phyloP scores from a whole-genome alignment of 23 tunicate genomes.

The Clavelina lepadiformis region DNA sequence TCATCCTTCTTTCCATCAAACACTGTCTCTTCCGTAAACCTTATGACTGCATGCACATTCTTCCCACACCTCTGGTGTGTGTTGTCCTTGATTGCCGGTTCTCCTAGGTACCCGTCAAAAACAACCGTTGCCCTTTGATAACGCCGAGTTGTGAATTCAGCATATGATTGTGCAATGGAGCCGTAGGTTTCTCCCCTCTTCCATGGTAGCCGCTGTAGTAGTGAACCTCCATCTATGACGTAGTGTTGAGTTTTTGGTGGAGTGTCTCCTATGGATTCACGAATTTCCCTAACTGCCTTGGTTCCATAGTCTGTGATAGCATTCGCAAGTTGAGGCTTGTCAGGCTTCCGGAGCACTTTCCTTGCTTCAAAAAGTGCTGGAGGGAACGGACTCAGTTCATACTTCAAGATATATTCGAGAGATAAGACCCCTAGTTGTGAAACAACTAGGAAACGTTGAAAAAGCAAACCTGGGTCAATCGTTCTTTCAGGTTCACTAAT shows the following conservation, averaged over 20 bases:
- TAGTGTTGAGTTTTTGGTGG: not conserved
- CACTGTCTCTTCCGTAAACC: not conserved
- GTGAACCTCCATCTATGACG: slow-evolving; percentile 12
- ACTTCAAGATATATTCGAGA: not conserved
- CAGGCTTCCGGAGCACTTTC: slow-evolving; percentile 7
- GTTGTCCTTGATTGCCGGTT: not conserved
- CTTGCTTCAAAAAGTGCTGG: not conserved
- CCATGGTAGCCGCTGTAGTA: slow-evolving; percentile 6
- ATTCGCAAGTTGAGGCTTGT: slow-evolving; percentile 2
- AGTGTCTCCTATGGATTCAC: not conserved
- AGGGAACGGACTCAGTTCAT: not conserved
- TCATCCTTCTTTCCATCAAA: not conserved
- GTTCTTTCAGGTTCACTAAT: too few relatives aligned
- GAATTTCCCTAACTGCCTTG: not conserved
- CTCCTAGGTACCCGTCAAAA: slow-evolving; percentile 7
- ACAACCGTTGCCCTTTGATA: not conserved
- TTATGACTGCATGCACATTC: too few relatives aligned
- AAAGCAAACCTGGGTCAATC: slow-evolving; percentile 3
- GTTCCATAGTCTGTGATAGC: too few relatives aligned
- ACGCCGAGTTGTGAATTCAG: not conserved
- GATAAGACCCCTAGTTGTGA: not conserved
- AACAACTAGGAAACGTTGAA: slow-evolving; percentile 1
- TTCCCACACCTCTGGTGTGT: not conserved
- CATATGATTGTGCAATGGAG: not conserved
- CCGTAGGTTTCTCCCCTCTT: not conserved